Base-by-base conservation (phyloP, 2,888 invertebrate species). In the Dasypogon diadema region DNA sequence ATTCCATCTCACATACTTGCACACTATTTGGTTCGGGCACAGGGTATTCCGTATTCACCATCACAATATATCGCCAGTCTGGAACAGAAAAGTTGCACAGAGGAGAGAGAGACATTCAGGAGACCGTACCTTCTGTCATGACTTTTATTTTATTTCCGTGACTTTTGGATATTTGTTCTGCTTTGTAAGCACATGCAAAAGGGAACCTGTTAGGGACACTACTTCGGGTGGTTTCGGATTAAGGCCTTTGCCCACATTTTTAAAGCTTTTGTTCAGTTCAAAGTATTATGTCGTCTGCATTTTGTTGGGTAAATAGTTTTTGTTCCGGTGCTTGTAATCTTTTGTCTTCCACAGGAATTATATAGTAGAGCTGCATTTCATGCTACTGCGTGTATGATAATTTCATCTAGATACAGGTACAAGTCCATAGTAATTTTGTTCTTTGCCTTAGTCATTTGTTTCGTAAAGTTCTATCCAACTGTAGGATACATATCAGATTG, bases 71-170 rank as follows among this genome's bases (percentile, higher is more conserved):
- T 26, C 65, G 21, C 48, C 14, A 22, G 14, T 24, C 21, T 14
- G n/a, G 48, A 46, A 14, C 24, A 24, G 8, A 16, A 3, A 42
- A 48, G 42, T 4, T 12, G 12, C 2, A 12, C 24, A 6, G 5
- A 3, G 16, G 46, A 46, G 12, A 65, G 42, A 30, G 63, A 22
- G 16, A 63, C 34, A 46, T 65, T n/a, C 42, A 22, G 46, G 65
- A 48, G 6, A 42, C 65, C 48, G 37, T 18, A 65, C 65, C 65
- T 65, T 65, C 65, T 65, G 65, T 65, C 65, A 65, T 26, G 65
- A 22, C 48, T 65, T 48, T 42, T 48, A 65, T 48, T 65, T 65
- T 65, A 65, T 65, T 65, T 65, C 65, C 65, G 65, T 65, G 65
- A 65, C 65, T 65, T 46, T 65, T 42, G 46, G 65, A 65, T 65